Conservation (phyloP, 1,140 invertebrate genomes). For the Batillaria attramentaria region DNA sequence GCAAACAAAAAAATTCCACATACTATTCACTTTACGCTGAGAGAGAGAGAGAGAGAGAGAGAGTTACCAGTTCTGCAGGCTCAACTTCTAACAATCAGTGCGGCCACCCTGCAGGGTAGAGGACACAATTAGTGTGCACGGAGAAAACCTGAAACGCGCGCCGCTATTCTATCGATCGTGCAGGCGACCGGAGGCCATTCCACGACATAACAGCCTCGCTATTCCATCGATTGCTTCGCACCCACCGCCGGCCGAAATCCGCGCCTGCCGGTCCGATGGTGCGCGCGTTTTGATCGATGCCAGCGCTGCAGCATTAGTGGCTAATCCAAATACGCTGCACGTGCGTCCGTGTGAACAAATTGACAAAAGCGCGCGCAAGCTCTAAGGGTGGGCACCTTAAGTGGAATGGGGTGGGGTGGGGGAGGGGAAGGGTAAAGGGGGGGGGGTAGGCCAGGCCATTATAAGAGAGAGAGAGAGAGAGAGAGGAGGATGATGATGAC, state of each 20-base stretch:
- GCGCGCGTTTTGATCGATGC: neutral
- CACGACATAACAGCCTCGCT: neutral
- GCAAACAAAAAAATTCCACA: no score
- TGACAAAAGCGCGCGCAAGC: neutral
- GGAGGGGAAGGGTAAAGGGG: neutral
- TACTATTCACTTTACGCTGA: no score
- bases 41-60: no score
- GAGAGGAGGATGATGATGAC: neutral
- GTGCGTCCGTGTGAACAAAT: slow-evolving; percentile 5
- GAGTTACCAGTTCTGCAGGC: no score
- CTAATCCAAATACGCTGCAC: slow-evolving; percentile 8
- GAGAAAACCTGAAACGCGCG: no score
- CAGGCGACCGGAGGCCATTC: neutral
- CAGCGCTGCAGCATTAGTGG: neutral
- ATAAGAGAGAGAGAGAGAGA: neutral
- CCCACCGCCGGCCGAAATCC: no score
- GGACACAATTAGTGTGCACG: no score
- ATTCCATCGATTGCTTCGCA: neutral
- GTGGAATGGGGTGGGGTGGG: neutral
- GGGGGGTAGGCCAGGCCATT: neutral
- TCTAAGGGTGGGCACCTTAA: neutral
- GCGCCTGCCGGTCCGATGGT: no score
- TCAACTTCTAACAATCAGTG: no score
- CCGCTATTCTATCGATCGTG: neutral
- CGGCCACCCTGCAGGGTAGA: no score